Percentiles rank a stretch among this genome's conserved stretches.
Evolutionary conservation across 2,888 invertebrate species (phyloP).

Genomic region (Baccha elongata): DNA sequence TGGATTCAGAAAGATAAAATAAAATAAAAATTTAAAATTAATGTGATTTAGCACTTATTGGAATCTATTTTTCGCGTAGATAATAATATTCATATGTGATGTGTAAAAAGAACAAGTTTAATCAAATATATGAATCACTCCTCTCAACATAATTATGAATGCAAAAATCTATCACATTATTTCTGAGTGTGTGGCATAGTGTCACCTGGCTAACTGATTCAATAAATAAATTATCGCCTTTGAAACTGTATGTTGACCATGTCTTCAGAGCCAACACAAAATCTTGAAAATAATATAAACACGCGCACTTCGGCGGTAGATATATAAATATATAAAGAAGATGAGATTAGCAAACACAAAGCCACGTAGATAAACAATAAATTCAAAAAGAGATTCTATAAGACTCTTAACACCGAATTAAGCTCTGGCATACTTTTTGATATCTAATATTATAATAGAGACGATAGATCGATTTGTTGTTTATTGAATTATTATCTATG

Average conservation of each 20-base stretch:
- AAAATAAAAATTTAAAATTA: too few species aligned
- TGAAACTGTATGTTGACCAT: background rate
- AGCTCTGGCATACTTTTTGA: background rate
- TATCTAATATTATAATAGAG: background rate
- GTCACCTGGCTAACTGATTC: constrained; percentile 58
- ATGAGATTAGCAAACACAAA: constrained; percentile 36
- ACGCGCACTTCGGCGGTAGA: background rate
- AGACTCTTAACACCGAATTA: background rate
- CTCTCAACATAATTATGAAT: background rate
- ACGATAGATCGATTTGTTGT: background rate
- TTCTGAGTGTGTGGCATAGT: constrained; percentile 46
- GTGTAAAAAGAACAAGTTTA: background rate
- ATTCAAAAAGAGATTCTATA: constrained; percentile 30
- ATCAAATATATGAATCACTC: background rate
- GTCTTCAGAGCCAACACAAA: background rate
- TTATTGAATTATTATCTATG: background rate
- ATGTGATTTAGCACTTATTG: too few species aligned
- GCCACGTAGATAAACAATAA: constrained; percentile 20
- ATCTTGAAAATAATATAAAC: background rate
- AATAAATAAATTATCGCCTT: constrained; percentile 59
- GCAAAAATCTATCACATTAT: constrained; percentile 50
- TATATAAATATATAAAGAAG: too few species aligned
- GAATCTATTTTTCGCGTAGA: too few species aligned
- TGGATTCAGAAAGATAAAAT: too few species aligned
- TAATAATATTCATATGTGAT: background rate